A percentile compares a stretch with the other conserved stretches of the same genome.
These are phyloP conservation scores for Oligia strigilis DNA, from an alignment of 2,888 invertebrate genomes.

Conservation along the genomic window DNA sequence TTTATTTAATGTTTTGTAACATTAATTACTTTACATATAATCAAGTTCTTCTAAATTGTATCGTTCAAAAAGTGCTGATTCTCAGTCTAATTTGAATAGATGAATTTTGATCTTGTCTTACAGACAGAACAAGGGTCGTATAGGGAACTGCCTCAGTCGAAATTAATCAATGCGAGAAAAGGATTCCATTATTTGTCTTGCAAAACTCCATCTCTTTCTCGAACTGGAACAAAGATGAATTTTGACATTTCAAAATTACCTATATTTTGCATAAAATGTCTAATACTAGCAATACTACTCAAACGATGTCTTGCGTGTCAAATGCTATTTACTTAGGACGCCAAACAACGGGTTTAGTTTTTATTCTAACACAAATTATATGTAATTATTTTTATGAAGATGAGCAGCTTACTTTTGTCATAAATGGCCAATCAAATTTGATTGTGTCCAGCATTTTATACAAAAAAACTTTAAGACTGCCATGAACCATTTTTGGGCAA, in stretches of 20 bases:
- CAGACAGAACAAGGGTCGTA: too few relatives aligned
- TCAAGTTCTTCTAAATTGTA: neutral
- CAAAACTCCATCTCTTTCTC: neutral
- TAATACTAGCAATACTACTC: constrained; percentile 1
- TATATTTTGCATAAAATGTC: neutral
- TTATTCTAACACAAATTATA: constrained; percentile 18
- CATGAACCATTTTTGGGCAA: neutral
- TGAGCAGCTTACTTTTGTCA: constrained; percentile 14
- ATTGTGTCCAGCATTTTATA: constrained; percentile 13
- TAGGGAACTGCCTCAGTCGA: neutral
- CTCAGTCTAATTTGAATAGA: neutral
- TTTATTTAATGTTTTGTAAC: neutral
- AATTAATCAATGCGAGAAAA: neutral
- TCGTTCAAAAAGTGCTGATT: neutral
- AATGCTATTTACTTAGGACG: constrained; percentile 15
- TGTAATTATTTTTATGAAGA: constrained; percentile 23
- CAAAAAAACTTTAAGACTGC: constrained; percentile 2
- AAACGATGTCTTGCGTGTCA: constrained; percentile 29
- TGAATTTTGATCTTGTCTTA: neutral
- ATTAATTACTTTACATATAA: neutral
- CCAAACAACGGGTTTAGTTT: constrained; percentile 18
- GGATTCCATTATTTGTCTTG: neutral
- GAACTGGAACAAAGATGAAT: neutral
- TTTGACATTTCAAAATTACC: neutral
- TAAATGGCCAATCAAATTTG: constrained; percentile 42